Base-by-base conservation (phyloP, 2,888 invertebrate genomes). In the Eupithecia vulgata region DNA sequence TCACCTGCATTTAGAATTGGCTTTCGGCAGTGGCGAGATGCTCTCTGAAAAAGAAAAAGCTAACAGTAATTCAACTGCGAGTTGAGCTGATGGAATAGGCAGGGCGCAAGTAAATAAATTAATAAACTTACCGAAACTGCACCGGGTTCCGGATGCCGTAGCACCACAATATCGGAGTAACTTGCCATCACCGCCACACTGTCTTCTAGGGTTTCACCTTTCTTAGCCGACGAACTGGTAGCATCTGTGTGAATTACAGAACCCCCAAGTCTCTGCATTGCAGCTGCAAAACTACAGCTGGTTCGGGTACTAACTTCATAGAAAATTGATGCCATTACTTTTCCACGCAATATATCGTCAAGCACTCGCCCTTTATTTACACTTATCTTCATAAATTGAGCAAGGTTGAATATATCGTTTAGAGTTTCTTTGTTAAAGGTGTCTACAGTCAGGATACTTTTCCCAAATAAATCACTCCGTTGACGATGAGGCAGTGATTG, bases 1-100 rank as follows among this genome's bases (percentile, higher is more conserved):
- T 99, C 99, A 1, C 99, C 99, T 15, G 99, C 99, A 93, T 99
- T 99, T 69, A 99, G 96, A n/a, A 99, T 92, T 0, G 99, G 99
- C 85, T 98, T 98, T 1, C 97, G 96, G 81, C 97, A 97, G 75
- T 96, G 96, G 21, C 96, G 95, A 0, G 99, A 96, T 0, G 98
- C 98, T 83, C 96, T 96, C 98, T 98, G 85, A 85, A 87, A 84
- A 70, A 52, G 5, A 72, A 72, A 65, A 13, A 45, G 68, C 25
- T 67, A 48, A 48, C 25, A n/a, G 25, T 1, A 17, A 15, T 17
- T 5, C 15, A 64, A 64, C 45, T 48, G 40, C 25, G 37, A 37
- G 37, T 35, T 35, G 45, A 40, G 7, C 45, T 65, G 25, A 57
- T 25, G 5, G 10, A 57, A 57, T 57, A 25, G 13, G 57, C 10